Evolutionary conservation across 2,888 invertebrate genomes (phyloP), one percentile per base, ranked within the genome.

Genomic region (Drosophila subsilvestris): DNA sequence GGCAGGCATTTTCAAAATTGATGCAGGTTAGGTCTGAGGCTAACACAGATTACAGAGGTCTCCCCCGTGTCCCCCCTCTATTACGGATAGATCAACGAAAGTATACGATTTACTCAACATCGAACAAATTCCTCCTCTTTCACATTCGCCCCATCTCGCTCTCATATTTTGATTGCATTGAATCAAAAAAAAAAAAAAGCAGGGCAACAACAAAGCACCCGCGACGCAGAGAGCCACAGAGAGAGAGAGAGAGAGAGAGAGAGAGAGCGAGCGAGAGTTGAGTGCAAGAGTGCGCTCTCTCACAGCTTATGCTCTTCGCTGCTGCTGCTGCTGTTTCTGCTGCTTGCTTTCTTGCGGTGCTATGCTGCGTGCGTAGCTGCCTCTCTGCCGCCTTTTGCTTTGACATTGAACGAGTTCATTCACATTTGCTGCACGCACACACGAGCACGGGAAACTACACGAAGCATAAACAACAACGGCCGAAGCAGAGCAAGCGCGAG

Each of bases 361-460:
- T 80, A 86, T 88, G 88, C 86, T 83, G 88, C 78, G 66, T 56
- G 27, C 44, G 25, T 20, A 37, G 69, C 74, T 83, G 75, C 75
- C 75, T 80, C 75, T 71, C 53, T 70, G 47, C 37, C 25, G 47
- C 45, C 44, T 68, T 68, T 72, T 74, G 74, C 67, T 71, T 71
- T 92, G 92, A 92, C 92, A 92, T 92, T 92, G 92, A 92, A 92
- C 91, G 91, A 91, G 92, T 92, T 92, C 92, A 92, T 92, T 92
- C 92, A 91, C 92, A 88, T 89, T 89, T 79, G 80, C 86, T 81
- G 87, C 90, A 85, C 65, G 43, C 74, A 81, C 74, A 76, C 70
- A 63, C 43, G 37, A 37, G 53, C 66, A 54, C 83, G 73, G 75
- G 74, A 75, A 87, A 88, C 84, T 85, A 88, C 69, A 74, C 77